Evolutionary conservation across 2,797 vertebrate species (phyloP).

Genomic region (Diplodus sargus): DNA sequence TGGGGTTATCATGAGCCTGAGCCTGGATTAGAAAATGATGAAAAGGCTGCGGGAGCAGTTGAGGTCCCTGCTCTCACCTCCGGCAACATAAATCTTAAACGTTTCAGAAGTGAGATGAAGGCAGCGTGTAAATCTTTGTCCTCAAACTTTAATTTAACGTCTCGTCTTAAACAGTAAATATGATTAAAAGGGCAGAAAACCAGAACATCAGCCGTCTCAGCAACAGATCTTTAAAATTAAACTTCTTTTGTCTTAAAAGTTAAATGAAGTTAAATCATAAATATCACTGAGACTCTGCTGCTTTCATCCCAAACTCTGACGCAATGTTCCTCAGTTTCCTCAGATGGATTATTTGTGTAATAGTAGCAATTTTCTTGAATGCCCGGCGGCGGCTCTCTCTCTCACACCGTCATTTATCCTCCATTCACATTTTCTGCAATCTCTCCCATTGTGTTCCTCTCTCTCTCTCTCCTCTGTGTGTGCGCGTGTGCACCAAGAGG

Average conservation of each 20-base stretch:
- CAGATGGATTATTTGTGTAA: constrained; percentile 8
- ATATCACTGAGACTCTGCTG: not conserved
- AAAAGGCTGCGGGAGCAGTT: constrained; percentile 4
- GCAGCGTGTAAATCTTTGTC: not conserved
- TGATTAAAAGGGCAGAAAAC: not conserved
- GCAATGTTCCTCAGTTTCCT: not conserved
- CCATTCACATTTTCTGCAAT: not conserved
- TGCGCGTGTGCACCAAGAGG: not conserved
- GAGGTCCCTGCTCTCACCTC: constrained; percentile 1
- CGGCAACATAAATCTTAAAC: not conserved
- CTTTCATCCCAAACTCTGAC: not conserved
- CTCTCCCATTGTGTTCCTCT: not conserved
- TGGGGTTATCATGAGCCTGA: constrained; percentile 1
- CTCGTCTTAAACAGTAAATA: not conserved
- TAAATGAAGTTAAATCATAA: not conserved
- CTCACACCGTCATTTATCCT: not conserved
- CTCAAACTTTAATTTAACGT: not conserved
- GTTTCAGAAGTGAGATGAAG: constrained; percentile 2
- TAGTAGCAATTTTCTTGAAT: constrained; percentile 1
- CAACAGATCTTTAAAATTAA: not conserved
- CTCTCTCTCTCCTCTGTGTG: not conserved
- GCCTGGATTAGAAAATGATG: constrained; percentile 37
- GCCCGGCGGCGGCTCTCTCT: not conserved
- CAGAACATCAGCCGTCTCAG: not conserved
- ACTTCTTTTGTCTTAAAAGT: not conserved